Percentiles rank a stretch among this genome's conserved stretches.
Evolutionary conservation across 23 tunicate species (phyloP).

Genomic region (Ascidia mentula): DNA sequence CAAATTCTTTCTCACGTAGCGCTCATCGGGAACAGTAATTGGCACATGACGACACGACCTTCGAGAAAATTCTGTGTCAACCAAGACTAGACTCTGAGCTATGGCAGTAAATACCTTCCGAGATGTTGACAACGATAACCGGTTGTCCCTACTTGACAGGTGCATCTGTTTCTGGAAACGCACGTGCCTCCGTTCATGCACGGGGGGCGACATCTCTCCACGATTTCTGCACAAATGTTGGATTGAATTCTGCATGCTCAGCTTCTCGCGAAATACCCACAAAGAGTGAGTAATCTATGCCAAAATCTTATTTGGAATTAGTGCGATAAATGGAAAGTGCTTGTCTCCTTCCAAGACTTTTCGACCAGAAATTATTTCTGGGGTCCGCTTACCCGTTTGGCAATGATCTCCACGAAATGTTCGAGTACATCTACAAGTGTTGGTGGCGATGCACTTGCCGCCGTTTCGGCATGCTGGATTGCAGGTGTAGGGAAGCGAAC

Average conservation of each 20-base stretch:
- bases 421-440: slow-evolving; percentile 31
- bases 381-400: slow-evolving; percentile 36
- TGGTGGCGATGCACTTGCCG: slow-evolving; percentile 55
- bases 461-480: slow-evolving; percentile 62
- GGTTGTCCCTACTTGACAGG: slow-evolving; percentile 68
- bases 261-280: no score
- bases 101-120: slow-evolving; percentile 17
- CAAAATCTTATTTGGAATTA: no score
- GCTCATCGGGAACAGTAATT: slow-evolving; percentile 38
- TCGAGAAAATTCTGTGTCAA: neutral
- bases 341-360: no score
- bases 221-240: slow-evolving; percentile 35
- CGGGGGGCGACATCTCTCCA: slow-evolving; percentile 57
- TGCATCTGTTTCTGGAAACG: slow-evolving; percentile 39
- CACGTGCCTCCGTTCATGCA: slow-evolving; percentile 80
- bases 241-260: no score
- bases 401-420: slow-evolving; percentile 41
- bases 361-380: no score
- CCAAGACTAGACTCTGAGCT: neutral
- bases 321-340: no score
- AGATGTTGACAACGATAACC: slow-evolving; percentile 71
- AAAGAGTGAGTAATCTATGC: no score
- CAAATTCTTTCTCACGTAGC: slow-evolving; percentile 41
- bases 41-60: slow-evolving; percentile 68
- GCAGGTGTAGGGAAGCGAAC: slow-evolving; percentile 50